Conservation (phyloP, 2,797 vertebrate species). For the Pantherophis alleghaniensis region DNA sequence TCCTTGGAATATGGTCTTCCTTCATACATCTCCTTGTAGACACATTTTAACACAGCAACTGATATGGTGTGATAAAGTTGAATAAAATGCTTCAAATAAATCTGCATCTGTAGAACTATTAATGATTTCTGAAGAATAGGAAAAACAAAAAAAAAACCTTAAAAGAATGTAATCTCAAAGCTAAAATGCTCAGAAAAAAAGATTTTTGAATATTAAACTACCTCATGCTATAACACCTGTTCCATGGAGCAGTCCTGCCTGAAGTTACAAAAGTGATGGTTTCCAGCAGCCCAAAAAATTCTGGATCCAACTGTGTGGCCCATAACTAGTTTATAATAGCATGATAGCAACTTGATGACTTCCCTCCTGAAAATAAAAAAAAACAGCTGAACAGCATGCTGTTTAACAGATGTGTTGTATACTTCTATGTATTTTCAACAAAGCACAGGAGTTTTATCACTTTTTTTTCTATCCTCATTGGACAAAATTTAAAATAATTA, state of each 20-base stretch:
- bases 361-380: neutral
- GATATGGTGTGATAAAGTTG: neutral
- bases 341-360: neutral
- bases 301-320: neutral
- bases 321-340: neutral
- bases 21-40: neutral
- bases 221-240: neutral
- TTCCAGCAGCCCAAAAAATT: neutral
- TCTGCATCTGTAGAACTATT: neutral
- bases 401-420: slow-evolving; percentile 52
- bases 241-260: neutral
- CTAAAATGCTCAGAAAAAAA: neutral
- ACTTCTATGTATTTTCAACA: slow-evolving; percentile 61
- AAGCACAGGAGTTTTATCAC: slow-evolving; percentile 42
- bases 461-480: slow-evolving; percentile 42
- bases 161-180: neutral
- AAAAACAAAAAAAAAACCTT: neutral
- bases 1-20: too few species aligned
- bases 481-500: slow-evolving; percentile 73
- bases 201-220: neutral
- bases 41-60: neutral
- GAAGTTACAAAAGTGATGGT: neutral
- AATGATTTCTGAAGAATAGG: neutral
- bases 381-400: neutral
- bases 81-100: neutral